A percentile compares a stretch with the other conserved stretches of the same genome.
phyloP scores from a whole-genome alignment of 2,113 vertebrate species.

The Myocastor coypus region DNA sequence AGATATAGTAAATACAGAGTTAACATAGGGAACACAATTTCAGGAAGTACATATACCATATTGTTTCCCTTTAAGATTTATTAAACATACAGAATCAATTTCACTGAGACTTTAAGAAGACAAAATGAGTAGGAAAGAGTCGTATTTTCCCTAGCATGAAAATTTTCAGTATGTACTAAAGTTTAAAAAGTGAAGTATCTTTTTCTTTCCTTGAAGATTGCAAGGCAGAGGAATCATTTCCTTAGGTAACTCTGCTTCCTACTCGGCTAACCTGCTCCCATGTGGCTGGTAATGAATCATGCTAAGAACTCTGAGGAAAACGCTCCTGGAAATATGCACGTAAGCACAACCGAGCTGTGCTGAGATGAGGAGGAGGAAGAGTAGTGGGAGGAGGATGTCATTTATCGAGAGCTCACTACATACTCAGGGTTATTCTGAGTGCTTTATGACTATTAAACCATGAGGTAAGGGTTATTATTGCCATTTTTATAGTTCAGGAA shows the following conservation, averaged over 20 bases:
- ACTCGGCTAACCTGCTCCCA: neutral
- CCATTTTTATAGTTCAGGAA: neutral
- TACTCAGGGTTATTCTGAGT: neutral
- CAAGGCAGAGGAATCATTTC: neutral
- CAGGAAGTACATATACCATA: neutral
- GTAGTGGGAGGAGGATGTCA: neutral
- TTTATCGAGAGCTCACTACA: neutral
- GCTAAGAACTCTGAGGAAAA: neutral
- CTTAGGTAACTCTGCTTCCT: neutral
- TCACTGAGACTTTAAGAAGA: neutral
- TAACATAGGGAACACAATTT: neutral
- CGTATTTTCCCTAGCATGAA: neutral
- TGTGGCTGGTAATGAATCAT: neutral
- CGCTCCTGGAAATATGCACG: neutral
- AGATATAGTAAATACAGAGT: neutral
- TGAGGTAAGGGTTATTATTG: neutral
- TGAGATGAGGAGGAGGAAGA: neutral
- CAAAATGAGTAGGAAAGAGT: neutral
- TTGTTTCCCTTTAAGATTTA: constrained; percentile 1
- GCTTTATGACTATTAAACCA: neutral
- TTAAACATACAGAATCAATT: constrained; percentile 5
- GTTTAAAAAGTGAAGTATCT: neutral
- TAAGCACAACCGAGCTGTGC: neutral
- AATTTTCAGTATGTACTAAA: neutral
- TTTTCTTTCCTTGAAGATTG: neutral